phyloP scores from a whole-genome alignment of 2,113 vertebrate genomes.

The Triplophysa siluroides region DNA sequence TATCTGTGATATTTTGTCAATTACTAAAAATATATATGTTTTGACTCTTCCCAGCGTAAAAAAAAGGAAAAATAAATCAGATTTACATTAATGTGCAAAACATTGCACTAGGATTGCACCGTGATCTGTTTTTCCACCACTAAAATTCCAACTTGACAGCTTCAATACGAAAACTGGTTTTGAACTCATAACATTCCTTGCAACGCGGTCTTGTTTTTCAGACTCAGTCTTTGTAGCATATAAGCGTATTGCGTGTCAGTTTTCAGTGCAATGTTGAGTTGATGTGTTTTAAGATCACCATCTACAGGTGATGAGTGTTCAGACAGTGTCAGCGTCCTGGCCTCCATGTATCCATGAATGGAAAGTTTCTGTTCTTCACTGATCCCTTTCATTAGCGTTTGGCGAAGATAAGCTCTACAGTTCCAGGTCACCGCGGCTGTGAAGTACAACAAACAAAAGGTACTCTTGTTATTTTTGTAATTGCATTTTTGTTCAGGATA shows the following conservation, averaged over 20 bases:
- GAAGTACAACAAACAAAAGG: conserved; percentile 44
- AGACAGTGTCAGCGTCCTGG: conserved; percentile 31
- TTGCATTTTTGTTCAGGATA: neutral
- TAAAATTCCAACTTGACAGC: neutral
- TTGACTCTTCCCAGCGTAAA: neutral
- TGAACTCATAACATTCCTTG: conserved; percentile 18
- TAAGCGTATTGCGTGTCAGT: conserved; percentile 18
- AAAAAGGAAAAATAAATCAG: neutral
- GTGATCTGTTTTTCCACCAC: neutral
- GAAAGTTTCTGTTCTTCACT: conserved; percentile 50
- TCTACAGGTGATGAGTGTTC: conserved; percentile 28
- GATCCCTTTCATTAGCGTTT: conserved; percentile 55
- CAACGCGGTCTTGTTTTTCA: neutral
- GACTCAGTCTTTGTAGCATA: conserved; percentile 11
- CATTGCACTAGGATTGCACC: neutral
- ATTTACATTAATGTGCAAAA: neutral
- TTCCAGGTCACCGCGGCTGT: conserved; percentile 65
- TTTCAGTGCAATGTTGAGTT: conserved; percentile 45
- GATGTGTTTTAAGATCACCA: conserved; percentile 40
- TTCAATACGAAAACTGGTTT: neutral
- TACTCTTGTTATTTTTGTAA: conserved; percentile 6
- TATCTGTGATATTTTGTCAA: neutral
- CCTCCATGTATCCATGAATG: conserved; percentile 45
- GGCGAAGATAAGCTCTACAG: conserved; percentile 60
- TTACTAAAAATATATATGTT: neutral